Conservation (phyloP, 2,797 vertebrate species). For the Schizothorax lantsangensis region DNA sequence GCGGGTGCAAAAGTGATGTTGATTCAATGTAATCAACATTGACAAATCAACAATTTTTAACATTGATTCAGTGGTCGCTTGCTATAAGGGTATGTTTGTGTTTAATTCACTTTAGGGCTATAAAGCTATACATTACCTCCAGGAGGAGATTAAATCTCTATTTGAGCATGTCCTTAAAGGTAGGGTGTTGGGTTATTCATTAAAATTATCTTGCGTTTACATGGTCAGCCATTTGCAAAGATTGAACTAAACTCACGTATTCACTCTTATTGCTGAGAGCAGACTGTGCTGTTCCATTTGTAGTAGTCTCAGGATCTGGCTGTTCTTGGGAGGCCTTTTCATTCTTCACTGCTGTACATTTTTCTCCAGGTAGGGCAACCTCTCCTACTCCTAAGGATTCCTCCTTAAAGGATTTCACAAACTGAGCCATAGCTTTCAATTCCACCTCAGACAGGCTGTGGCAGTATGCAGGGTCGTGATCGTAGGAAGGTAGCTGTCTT, state of each 20-base stretch:
- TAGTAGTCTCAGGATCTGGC: constrained; percentile 61
- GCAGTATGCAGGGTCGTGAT: constrained; percentile 89
- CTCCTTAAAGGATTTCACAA: constrained; percentile 88
- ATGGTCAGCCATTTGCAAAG: not conserved
- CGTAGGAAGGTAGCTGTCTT: constrained; percentile 87
- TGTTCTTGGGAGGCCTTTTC: constrained; percentile 63
- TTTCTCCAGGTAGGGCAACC: constrained; percentile 88
- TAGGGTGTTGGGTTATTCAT: not conserved
- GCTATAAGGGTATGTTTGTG: not conserved
- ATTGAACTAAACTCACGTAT: constrained; percentile 78
- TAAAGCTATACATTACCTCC: not conserved
- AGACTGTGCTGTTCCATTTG: constrained; percentile 79
- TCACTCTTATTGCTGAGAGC: constrained; percentile 54
- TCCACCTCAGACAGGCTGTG: constrained; percentile 81
- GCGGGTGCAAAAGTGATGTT: no score
- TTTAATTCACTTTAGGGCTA: not conserved
- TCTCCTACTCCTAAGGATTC: constrained; percentile 91
- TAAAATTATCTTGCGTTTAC: not conserved
- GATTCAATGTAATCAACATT: no score
- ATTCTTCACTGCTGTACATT: constrained; percentile 71
- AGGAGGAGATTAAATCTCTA: not conserved
- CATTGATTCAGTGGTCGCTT: no score
- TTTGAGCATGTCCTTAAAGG: not conserved
- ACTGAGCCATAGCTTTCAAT: constrained; percentile 85
- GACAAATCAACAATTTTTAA: no score